These are phyloP conservation scores for Tenthredo distinguenda DNA, from an alignment of 2,888 invertebrate species.

Conservation along the genomic window DNA sequence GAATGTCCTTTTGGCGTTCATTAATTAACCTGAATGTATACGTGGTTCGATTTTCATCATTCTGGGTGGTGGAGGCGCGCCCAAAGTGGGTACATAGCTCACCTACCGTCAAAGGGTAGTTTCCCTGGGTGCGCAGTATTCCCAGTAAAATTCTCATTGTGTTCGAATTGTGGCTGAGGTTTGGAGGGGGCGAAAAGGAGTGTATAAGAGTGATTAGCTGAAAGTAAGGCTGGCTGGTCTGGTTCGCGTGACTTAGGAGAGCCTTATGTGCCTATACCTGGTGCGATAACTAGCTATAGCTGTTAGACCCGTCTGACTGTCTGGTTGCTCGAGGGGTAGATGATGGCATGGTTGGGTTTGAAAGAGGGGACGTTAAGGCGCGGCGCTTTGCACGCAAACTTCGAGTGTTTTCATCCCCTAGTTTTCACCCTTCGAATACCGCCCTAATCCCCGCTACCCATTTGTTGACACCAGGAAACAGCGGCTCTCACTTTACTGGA, in stretches of 20 bases:
- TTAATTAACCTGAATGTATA: slow-evolving; percentile 16
- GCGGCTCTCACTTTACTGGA: slow-evolving; percentile 49
- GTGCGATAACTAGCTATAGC: slow-evolving; percentile 9
- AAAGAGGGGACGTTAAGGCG: slow-evolving; percentile 50
- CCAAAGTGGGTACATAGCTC: slow-evolving; percentile 11
- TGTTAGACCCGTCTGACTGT: slow-evolving; percentile 3
- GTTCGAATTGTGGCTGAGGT: not conserved
- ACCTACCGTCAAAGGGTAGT: slow-evolving; percentile 8
- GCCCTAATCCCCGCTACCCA: slow-evolving; percentile 11
- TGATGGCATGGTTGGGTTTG: slow-evolving; percentile 35
- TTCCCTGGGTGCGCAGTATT: not conserved
- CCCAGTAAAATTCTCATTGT: slow-evolving; percentile 18
- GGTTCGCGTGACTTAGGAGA: slow-evolving; percentile 45
- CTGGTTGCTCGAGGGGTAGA: slow-evolving; percentile 37
- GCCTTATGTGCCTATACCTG: slow-evolving; percentile 22
- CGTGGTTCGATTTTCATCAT: slow-evolving; percentile 36
- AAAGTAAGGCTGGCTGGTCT: slow-evolving; percentile 26
- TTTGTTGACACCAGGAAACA: slow-evolving; percentile 53
- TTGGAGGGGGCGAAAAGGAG: not conserved
- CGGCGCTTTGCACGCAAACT: slow-evolving; percentile 55
- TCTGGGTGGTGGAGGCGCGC: slow-evolving; percentile 25
- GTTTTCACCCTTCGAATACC: slow-evolving; percentile 46
- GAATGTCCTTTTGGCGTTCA: not conserved
- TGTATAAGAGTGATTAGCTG: slow-evolving; percentile 48
- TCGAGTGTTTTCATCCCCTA: slow-evolving; percentile 54